Base-by-base conservation (phyloP, 2,888 invertebrate species). In the Rhagonycha fulva region DNA sequence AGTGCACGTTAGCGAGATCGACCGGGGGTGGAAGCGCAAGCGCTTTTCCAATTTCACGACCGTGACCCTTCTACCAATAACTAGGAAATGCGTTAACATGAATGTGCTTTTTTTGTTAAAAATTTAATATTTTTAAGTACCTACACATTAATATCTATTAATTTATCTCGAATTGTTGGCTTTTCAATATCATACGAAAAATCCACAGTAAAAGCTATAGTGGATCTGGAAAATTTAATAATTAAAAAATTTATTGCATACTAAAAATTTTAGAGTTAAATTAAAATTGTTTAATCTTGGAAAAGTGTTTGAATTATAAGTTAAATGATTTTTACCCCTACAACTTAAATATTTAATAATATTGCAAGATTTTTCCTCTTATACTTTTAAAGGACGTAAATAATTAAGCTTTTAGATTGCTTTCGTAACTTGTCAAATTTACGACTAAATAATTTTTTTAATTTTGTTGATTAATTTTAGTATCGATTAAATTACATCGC, bases 61-160 rank as follows among this genome's bases (percentile, higher is more conserved):
- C 81, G 81, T 80, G 80, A 81, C 81, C 80, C 79, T 76, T 78
- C 76, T 81, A 82, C 79, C 80, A 84, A 86, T 84, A 84, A 86
- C 84, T 83, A 86, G 87, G 87, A 87, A 87, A 87, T 86, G 86
- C 86, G 85, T 85, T 85, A 84, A 68, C 83, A 82, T 79, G 79
- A 82, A 83, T 83, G 79, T 77, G 78, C 70, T 68, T 72, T 74
- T 76, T 75, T 47, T 73, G 14, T 66, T 24, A 66, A 66, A 66
- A 24, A 24, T 70, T 70, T 62, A 70, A 70, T 68, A 30, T 30
- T 68, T 47, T 47, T 47, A n/a, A 47, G 47, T 47, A 47, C 12
- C n/a, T n/a, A 47, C n/a, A 47, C 47, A 47, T 47, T 47, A n/a
- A 47, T 47, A 47, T 19, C 19, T 19, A 19, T 47, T 47, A 47